Base-by-base conservation (phyloP, 92 coral and sea anemone genomes). In the Zoanthus sociatus region DNA sequence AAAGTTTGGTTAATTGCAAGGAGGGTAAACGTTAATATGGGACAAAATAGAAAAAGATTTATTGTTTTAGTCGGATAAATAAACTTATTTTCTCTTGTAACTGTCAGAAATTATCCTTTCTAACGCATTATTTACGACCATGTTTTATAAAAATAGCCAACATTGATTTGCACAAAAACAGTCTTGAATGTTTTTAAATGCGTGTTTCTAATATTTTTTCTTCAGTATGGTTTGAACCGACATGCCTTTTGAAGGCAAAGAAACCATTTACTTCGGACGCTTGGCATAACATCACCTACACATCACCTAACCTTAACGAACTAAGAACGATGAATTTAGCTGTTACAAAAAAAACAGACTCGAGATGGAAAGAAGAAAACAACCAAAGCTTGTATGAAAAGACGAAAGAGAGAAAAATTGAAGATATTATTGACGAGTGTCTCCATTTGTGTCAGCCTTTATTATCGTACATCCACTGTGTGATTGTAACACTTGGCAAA, bases 141-240 rank as follows among this genome's bases (percentile, higher is more conserved):
- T 37, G 42, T 37, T 37, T 37, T 37, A 37, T 2, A 37, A 37
- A 37, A 37, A 37, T 37, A 37, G 42, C 42, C 42, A 37, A 37
- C 60, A 54, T 54, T 54, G 9, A 1, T 10, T 54, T 54, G 16
- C 60, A 37, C 42, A 2, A 37, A 37, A 37, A 37, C 42, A 37
- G 42, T 2, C 1, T 37, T 37, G 42, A 0, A 37, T 37, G 42
- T 37, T 37, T 37, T 37, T 37, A 37, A 37, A 10, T 0, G 33
- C 9, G 8, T 69, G 4, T 69, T 45, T 26, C 17, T 44, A 11
- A 6, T 31, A 6, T 76, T 79, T 53, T 78, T 67, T 48, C 32
- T 56, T 12, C 86, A 97, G 99, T 97, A 8, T 94, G 98, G 95
- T 97, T 93, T 71, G 99, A 97, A 79, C 99, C 99, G 7, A 95